Percentiles rank a stretch among this genome's conserved stretches.
Evolutionary conservation across 2,797 vertebrate species (phyloP).

Genomic region (Gymnoscopelus braueri): DNA sequence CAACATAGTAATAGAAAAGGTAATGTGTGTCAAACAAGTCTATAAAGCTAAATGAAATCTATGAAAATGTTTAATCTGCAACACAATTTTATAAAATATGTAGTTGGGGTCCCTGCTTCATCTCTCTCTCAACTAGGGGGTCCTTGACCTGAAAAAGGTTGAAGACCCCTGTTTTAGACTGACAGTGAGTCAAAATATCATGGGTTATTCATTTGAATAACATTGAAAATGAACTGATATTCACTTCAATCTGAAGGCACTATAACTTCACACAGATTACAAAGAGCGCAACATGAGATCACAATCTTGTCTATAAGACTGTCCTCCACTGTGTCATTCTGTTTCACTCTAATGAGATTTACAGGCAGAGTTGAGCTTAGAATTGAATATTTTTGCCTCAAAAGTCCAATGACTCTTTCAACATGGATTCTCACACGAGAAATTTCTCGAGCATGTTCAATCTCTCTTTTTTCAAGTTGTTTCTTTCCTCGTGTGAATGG

Average conservation of each 20-base stretch:
- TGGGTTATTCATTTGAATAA: conserved; percentile 4
- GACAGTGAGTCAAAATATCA: conserved; percentile 4
- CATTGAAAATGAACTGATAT: not conserved
- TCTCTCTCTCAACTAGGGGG: too few species aligned
- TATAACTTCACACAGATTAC: too few species aligned
- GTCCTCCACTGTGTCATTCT: not conserved
- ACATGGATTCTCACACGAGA: conserved; percentile 29
- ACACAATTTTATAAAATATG: too few species aligned
- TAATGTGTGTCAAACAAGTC: too few species aligned
- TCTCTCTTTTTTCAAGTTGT: conserved; percentile 20
- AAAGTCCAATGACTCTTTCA: conserved; percentile 27
- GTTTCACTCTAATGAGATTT: conserved; percentile 24
- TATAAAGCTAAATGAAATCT: too few species aligned
- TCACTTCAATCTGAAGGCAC: too few species aligned
- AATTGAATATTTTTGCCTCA: conserved; percentile 30
- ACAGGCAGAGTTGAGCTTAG: conserved; percentile 19
- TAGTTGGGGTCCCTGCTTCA: too few species aligned
- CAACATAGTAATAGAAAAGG: too few species aligned
- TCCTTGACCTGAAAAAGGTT: not conserved
- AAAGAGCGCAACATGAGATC: too few species aligned
- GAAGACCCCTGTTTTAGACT: conserved; percentile 1
- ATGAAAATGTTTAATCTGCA: too few species aligned
- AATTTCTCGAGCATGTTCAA: conserved; percentile 27
- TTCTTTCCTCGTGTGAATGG: conserved; percentile 25
- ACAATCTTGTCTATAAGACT: too few species aligned